Base-by-base conservation (phyloP, 2,797 vertebrate genomes). In the Crocodylus rhombifer region DNA sequence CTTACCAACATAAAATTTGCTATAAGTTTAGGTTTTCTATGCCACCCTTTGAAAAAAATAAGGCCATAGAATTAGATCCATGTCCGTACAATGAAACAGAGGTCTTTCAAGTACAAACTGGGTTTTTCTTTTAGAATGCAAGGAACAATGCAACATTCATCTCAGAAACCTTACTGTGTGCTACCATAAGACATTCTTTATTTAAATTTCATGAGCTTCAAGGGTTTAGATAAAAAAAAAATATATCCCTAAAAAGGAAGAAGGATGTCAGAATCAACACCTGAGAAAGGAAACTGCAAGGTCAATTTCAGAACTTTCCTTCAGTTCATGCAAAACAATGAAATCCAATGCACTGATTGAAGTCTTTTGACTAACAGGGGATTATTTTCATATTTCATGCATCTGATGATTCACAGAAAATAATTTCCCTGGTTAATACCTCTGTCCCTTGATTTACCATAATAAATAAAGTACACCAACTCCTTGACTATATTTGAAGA, bases 311-410 rank as follows among this genome's bases (percentile, higher is more conserved):
- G 58, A 92, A 60, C 25, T 88, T 87, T 80, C 80, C 4, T 76
- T 86, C 96, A 11, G 4, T 89, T 95, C 67, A 76, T 74, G 71
- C 4, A 1, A 25, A 74, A 26, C 26, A 77, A 12, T 12, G 62
- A 3, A 79, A 76, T 79, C 25, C 7, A 55, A 6, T 77, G 58
- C 2, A 69, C 58, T 77, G 16, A 82, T 21, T 23, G 42, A 2
- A 51, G 81, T 2, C 5, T 90, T 85, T 94, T 57, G 33, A 81
- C 91, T 23, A 90, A 3, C 1, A 51, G 5, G 21, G 20, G 36
- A 67, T 90, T 91, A 77, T 69, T 91, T 93, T 55, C 18, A 69
- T 88, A 36, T 90, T 92, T 89, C 63, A 78, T 87, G 78, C 55
- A 69, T 5, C 80, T 33, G 33, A 12, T 84, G 26, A 65, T 75